Percentiles rank a stretch among this genome's conserved stretches.
Evolutionary conservation across 2,113 vertebrate species (phyloP).

Genomic region (Nicator chloris): DNA sequence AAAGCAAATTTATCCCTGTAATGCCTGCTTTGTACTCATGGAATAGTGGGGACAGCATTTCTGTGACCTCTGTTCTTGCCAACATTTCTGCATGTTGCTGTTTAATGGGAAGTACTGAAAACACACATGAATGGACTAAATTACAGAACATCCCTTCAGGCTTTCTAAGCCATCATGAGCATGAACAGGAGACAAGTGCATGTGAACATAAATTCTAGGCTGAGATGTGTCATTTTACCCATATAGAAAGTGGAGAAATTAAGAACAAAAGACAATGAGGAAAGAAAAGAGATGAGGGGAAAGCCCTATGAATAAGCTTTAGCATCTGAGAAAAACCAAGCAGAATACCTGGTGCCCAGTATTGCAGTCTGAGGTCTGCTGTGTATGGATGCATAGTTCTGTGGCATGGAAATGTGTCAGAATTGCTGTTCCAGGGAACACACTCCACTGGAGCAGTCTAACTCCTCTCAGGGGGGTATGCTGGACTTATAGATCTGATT

Average conservation of each 20-base stretch:
- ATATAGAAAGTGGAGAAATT: not conserved
- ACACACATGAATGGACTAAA: slow-evolving; percentile 13
- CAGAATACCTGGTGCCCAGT: not conserved
- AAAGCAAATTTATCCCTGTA: not conserved
- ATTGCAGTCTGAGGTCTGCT: not conserved
- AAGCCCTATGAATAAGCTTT: not conserved
- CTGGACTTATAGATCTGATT: not conserved
- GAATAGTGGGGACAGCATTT: not conserved
- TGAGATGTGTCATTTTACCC: not conserved
- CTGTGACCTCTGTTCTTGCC: not conserved
- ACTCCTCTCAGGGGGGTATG: not conserved
- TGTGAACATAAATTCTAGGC: not conserved
- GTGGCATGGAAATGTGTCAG: not conserved
- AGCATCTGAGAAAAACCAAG: not conserved
- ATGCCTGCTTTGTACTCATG: not conserved
- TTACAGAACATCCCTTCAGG: not conserved
- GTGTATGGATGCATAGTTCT: not conserved
- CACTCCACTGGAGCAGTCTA: not conserved
- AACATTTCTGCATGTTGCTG: not conserved
- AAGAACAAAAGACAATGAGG: not conserved
- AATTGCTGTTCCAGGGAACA: not conserved
- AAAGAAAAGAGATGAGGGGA: accelerated
- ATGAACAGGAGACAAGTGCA: not conserved
- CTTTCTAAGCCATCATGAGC: not conserved
- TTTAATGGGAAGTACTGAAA: slow-evolving; percentile 9